Conservation (phyloP, 2,888 invertebrate species). For the Mesochorus sp. region DNA sequence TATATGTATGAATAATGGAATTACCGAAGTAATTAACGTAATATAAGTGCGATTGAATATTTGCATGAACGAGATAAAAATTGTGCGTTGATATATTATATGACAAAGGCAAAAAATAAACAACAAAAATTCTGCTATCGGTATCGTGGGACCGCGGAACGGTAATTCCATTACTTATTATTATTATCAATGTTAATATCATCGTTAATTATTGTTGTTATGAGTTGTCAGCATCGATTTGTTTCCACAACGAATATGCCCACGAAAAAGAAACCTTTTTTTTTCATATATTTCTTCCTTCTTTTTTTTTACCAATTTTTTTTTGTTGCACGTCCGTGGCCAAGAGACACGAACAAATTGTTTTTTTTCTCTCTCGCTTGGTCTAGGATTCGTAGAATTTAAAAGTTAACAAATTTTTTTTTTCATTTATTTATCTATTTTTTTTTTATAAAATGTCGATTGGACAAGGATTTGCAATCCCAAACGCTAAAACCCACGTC, state of each 20-base stretch:
- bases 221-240: background rate
- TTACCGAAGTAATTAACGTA: conserved; percentile 63
- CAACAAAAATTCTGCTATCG: conserved; percentile 42
- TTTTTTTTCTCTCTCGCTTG: background rate
- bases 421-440: no score
- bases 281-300: no score
- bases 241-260: no score
- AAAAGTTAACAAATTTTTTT: background rate
- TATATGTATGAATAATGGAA: conserved; percentile 43
- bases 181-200: conserved; percentile 24
- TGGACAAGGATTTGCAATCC: conserved; percentile 33
- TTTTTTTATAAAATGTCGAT: conserved; percentile 6
- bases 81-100: background rate
- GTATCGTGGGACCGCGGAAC: conserved; percentile 60
- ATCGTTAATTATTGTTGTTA: conserved; percentile 29
- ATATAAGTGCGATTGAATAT: conserved; percentile 61
- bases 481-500: conserved; percentile 59
- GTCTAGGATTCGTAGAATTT: background rate
- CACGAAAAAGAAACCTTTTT: no score
- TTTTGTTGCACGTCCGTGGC: no score
- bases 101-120: background rate
- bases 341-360: no score
- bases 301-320: no score
- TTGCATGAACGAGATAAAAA: conserved; percentile 35
- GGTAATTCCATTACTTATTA: conserved; percentile 59